Conservation (phyloP, 2,113 vertebrate genomes). For the Mustela nigripes region DNA sequence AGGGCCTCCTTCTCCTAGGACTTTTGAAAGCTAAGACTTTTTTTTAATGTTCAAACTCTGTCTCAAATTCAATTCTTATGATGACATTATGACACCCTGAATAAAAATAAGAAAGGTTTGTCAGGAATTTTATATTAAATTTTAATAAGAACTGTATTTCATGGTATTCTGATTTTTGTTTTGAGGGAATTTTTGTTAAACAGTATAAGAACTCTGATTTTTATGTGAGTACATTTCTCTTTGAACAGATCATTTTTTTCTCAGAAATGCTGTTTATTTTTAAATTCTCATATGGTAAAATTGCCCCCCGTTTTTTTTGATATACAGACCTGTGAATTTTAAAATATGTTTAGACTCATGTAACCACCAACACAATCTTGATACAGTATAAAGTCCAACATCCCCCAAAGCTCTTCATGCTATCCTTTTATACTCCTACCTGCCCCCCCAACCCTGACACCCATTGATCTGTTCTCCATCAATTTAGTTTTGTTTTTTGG, state of each 20-base stretch:
- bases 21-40: conserved; percentile 49
- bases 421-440: neutral
- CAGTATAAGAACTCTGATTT: neutral
- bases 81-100: conserved; percentile 34
- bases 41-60: conserved; percentile 27
- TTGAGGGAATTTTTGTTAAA: conserved; percentile 17
- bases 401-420: neutral
- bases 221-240: neutral
- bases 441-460: neutral
- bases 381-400: neutral
- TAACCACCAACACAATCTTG: neutral
- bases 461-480: neutral
- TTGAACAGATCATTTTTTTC: neutral
- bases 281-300: neutral
- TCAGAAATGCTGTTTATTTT: neutral
- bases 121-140: conserved; percentile 24
- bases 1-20: neutral
- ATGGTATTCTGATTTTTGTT: conserved; percentile 36
- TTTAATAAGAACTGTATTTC: conserved; percentile 8
- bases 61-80: conserved; percentile 55
- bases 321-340: neutral
- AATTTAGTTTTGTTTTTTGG: neutral
- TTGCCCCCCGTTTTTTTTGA: accelerated
- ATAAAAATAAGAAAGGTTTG: conserved; percentile 46
- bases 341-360: neutral